Conservation (phyloP, 2,113 vertebrate species). For the Phasianus colchicus region DNA sequence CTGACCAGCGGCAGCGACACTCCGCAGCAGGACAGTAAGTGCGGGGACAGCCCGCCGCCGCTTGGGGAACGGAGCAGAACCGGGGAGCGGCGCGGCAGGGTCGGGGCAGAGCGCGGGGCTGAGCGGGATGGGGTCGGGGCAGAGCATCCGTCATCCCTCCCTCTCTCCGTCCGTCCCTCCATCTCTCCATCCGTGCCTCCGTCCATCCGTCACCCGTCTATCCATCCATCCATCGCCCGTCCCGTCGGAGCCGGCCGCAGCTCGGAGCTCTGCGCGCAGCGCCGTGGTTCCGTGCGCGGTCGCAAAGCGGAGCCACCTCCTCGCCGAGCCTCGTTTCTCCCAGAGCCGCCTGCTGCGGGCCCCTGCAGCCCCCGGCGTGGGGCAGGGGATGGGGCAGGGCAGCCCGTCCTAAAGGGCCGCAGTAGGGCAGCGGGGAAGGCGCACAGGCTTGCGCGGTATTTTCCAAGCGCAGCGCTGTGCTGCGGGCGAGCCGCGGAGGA, state of each 20-base stretch:
- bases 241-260: neutral
- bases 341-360: neutral
- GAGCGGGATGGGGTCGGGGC: neutral
- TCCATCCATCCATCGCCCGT: accelerated
- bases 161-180: accelerated
- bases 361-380: neutral
- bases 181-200: neutral
- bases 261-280: neutral
- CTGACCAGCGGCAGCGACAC: slow-evolving; percentile 98
- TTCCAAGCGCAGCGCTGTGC: neutral
- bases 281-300: neutral
- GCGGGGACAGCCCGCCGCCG: neutral
- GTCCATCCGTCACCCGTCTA: accelerated
- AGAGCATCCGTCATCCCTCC: neutral
- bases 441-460: neutral
- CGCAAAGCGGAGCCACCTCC: neutral
- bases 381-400: neutral
- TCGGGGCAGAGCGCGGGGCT: neutral
- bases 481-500: neutral
- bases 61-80: neutral
- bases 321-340: neutral
- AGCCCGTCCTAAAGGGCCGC: neutral
- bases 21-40: slow-evolving; percentile 98
- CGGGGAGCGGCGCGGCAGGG: neutral
- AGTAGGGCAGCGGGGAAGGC: neutral